Percentiles rank a stretch among this genome's conserved stretches.
Evolutionary conservation across 2,797 vertebrate species (phyloP).

Genomic region (Micromesistius poutassou): DNA sequence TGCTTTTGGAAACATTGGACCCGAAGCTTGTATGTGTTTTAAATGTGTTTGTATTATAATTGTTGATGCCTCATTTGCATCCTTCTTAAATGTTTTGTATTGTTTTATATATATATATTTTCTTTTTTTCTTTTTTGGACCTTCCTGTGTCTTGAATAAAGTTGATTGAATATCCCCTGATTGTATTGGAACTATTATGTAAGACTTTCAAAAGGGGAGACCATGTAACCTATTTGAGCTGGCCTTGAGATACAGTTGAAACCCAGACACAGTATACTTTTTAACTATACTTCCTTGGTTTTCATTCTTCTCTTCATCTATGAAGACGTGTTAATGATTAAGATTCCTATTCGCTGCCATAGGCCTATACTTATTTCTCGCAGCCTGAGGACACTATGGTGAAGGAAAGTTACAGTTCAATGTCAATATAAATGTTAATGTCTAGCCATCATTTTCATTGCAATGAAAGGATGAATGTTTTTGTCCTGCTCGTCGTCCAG

Average conservation of each 20-base stretch:
- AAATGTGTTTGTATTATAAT: no score
- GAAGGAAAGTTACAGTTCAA: not conserved
- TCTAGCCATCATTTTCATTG: not conserved
- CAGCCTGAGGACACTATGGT: slow-evolving; percentile 42
- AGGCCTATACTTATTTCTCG: slow-evolving; percentile 73
- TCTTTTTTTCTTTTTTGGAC: no score
- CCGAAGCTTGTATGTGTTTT: no score
- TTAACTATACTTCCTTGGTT: slow-evolving; percentile 15
- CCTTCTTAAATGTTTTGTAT: no score
- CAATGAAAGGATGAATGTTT: not conserved
- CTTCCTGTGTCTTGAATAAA: no score
- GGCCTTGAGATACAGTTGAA: slow-evolving; percentile 54
- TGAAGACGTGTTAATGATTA: slow-evolving; percentile 81
- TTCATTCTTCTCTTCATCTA: slow-evolving; percentile 89
- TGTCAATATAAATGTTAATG: not conserved
- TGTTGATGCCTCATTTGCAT: no score
- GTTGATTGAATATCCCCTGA: no score
- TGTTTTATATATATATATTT: no score
- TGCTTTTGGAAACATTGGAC: no score
- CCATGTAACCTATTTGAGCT: not conserved
- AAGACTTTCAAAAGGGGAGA: not conserved
- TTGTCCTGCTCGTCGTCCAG: not conserved
- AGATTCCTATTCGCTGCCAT: slow-evolving; percentile 85
- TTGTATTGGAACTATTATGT: not conserved
- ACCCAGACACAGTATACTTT: slow-evolving; percentile 61